phyloP scores from a whole-genome alignment of 2,888 invertebrate genomes.

The Thecocarcelia acutangulata region DNA sequence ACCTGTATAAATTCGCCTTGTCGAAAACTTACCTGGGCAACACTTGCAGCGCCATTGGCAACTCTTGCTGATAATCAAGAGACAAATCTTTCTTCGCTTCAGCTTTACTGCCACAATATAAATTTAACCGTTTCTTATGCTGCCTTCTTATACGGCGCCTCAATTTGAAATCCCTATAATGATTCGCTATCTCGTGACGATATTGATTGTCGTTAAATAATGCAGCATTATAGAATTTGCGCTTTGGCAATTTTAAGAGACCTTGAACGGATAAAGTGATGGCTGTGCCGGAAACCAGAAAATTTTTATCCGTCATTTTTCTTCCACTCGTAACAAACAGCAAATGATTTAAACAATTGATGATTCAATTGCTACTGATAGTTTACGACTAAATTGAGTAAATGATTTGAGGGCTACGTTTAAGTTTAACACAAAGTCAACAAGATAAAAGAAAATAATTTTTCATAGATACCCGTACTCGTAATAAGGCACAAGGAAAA shows the following conservation, averaged over 20 bases:
- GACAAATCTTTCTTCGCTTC: slow-evolving; percentile 27
- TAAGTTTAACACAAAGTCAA: background rate
- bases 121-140: slow-evolving; percentile 37
- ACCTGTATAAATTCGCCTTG: background rate
- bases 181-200: slow-evolving; percentile 79
- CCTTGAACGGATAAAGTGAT: slow-evolving; percentile 70
- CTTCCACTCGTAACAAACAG: too few species aligned
- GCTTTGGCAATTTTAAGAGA: slow-evolving; percentile 72
- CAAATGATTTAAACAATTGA: slow-evolving; percentile 35
- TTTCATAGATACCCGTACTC: background rate
- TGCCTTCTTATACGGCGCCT: slow-evolving; percentile 59
- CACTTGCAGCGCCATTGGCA: slow-evolving; percentile 74
- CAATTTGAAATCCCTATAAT: slow-evolving; percentile 78
- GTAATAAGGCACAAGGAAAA: background rate
- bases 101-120: slow-evolving; percentile 52
- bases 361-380: slow-evolving; percentile 48
- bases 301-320: slow-evolving; percentile 57
- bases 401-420: background rate
- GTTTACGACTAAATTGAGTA: slow-evolving; percentile 49
- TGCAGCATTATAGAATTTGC: slow-evolving; percentile 73
- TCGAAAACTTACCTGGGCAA: slow-evolving; percentile 75
- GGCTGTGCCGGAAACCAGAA: slow-evolving; percentile 72
- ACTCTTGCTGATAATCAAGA: slow-evolving; percentile 71
- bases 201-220: slow-evolving; percentile 70
- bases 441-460: background rate